These are phyloP conservation scores for Drosophila mayri DNA, from an alignment of 1,140 invertebrate genomes.

Conservation along the genomic window DNA sequence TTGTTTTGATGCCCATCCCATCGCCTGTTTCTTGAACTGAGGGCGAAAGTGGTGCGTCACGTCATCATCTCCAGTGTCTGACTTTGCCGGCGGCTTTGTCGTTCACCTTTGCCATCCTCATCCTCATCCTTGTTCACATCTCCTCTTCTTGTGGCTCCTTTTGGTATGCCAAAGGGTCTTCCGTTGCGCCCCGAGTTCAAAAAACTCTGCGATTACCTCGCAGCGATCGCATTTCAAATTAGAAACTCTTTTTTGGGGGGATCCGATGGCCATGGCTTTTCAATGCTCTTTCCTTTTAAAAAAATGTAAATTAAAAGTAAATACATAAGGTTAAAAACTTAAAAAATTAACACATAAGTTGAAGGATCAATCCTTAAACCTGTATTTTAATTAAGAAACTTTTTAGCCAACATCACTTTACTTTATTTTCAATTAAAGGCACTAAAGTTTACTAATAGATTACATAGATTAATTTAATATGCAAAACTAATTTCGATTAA, in stretches of 20 bases:
- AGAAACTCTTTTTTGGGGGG: conserved; percentile 39
- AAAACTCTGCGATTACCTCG: conserved; percentile 65
- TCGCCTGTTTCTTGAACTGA: conserved; percentile 74
- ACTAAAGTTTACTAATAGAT: neutral
- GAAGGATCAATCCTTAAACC: neutral
- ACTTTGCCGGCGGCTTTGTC: conserved; percentile 61
- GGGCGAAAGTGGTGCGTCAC: conserved; percentile 75
- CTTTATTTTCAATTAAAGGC: no score
- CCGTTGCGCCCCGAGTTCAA: conserved; percentile 57
- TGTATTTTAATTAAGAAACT: neutral
- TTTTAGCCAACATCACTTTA: no score
- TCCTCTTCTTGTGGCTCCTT: conserved; percentile 33
- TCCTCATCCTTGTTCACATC: conserved; percentile 16
- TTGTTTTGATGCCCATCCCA: conserved; percentile 42
- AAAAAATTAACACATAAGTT: neutral
- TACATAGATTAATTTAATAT: neutral
- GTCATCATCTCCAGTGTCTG: conserved; percentile 51
- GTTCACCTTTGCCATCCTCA: conserved; percentile 58
- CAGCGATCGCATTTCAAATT: conserved; percentile 67
- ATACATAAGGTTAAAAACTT: no score
- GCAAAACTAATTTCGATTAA: neutral
- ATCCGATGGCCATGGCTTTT: conserved; percentile 35
- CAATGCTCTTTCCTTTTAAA: conserved; percentile 39
- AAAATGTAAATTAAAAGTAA: neutral
- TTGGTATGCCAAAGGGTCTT: conserved; percentile 47